Conservation (phyloP, 2,113 vertebrate genomes). For the Myotis yumanensis region DNA sequence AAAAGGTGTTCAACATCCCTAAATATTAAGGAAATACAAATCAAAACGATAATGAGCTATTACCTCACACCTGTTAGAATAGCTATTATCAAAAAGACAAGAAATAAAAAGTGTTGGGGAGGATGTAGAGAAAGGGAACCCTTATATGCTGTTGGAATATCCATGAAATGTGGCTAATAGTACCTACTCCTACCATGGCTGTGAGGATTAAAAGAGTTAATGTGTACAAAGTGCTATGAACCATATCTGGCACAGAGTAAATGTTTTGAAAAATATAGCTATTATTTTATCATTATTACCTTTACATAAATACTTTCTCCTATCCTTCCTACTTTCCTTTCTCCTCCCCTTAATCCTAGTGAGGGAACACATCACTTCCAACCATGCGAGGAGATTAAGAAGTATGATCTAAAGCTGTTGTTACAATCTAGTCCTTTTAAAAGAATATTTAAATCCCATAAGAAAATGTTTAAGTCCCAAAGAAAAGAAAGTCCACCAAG, state of each 20-base stretch:
- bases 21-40: neutral
- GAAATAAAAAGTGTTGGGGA: neutral
- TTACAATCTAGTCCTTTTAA: neutral
- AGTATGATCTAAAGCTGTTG: neutral
- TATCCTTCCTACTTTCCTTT: conserved; percentile 41
- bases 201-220: neutral
- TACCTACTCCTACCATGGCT: neutral
- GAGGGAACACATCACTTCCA: neutral
- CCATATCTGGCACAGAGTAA: neutral
- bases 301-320: neutral
- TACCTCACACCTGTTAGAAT: neutral
- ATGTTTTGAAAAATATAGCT: neutral
- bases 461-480: neutral
- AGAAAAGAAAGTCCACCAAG: conserved; percentile 19
- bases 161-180: neutral
- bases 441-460: neutral
- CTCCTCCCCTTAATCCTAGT: neutral
- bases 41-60: neutral
- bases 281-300: neutral
- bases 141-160: neutral
- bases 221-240: neutral
- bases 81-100: neutral
- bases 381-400: neutral
- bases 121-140: neutral
- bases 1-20: neutral